A percentile compares a stretch with the other conserved stretches of the same genome.
Conservation (phyloP, 2,888 invertebrate species). For the Sinopyrophorus schimmeli region DNA sequence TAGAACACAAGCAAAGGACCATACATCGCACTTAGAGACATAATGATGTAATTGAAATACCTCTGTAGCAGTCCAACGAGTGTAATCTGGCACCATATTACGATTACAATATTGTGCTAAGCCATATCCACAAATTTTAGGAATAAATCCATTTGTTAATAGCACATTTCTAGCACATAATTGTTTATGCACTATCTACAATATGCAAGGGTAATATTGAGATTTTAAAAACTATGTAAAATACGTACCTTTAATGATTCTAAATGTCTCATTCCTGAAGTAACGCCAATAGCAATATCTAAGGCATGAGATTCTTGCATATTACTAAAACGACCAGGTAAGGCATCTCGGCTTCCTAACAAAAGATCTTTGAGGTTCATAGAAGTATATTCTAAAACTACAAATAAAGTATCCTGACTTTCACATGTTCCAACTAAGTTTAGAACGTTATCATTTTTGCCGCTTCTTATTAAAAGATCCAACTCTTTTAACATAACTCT, state of each 20-base stretch:
- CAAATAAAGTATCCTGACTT: conserved; percentile 72
- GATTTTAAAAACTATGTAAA: conserved; percentile 3
- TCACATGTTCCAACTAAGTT: conserved; percentile 80
- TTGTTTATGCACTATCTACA: conserved; percentile 68
- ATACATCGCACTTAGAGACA: conserved; percentile 75
- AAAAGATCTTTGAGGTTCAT: conserved; percentile 72
- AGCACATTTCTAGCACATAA: conserved; percentile 74
- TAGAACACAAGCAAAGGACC: conserved; percentile 80
- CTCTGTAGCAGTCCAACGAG: conserved; percentile 80
- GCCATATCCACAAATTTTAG: conserved; percentile 78
- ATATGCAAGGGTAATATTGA: not conserved
- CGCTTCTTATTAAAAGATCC: conserved; percentile 70
- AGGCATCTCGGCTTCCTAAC: conserved; percentile 62
- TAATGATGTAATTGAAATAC: conserved; percentile 70
- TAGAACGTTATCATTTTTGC: conserved; percentile 72
- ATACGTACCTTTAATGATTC: conserved; percentile 61
- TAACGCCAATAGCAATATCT: conserved; percentile 68
- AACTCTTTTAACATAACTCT: conserved; percentile 69
- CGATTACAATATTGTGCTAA: conserved; percentile 68
- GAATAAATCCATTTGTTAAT: conserved; percentile 65
- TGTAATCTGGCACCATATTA: conserved; percentile 71
- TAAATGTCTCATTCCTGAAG: conserved; percentile 72
- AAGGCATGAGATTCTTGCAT: conserved; percentile 66
- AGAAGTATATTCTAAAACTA: conserved; percentile 72
- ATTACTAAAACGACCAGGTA: conserved; percentile 57